Evolutionary conservation across 2,113 vertebrate genomes (phyloP).

Genomic region (Calyptommatus sinebrachiatus): DNA sequence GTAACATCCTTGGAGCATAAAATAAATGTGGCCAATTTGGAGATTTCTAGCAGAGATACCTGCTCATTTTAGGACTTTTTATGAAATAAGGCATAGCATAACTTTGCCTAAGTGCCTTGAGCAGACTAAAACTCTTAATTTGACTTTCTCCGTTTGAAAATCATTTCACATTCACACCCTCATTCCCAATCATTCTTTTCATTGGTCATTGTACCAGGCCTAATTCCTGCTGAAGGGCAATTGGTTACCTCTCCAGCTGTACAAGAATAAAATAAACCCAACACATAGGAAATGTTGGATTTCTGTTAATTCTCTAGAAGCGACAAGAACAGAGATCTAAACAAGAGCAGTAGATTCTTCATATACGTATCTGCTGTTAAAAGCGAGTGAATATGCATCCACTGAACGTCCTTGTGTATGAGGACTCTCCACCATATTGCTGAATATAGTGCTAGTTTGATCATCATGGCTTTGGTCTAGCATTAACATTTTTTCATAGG

Average conservation of each 20-base stretch:
- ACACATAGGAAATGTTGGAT: not conserved
- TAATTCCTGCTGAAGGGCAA: not conserved
- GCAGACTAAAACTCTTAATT: constrained; percentile 31
- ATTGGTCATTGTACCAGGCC: constrained; percentile 21
- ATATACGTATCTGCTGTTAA: constrained; percentile 11
- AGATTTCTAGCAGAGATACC: constrained; percentile 10
- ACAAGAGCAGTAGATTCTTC: not conserved
- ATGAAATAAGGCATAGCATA: not conserved
- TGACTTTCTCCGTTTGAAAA: constrained; percentile 37
- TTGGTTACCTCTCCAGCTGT: constrained; percentile 22
- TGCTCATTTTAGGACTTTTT: constrained; percentile 17
- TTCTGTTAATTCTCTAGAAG: not conserved
- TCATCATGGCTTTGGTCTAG: not conserved
- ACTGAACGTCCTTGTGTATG: not conserved
- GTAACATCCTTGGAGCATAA: constrained; percentile 13
- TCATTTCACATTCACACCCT: constrained; percentile 30
- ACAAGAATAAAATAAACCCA: not conserved
- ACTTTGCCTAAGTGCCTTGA: constrained; percentile 9
- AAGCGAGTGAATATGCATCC: not conserved
- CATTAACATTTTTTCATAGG: not conserved
- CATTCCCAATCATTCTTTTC: constrained; percentile 25
- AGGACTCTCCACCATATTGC: not conserved
- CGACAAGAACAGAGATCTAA: not conserved
- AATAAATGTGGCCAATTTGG: constrained; percentile 29
- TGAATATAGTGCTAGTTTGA: not conserved